A percentile compares a stretch with the other conserved stretches of the same genome.
Conservation (phyloP, 2,888 invertebrate genomes). For the Papilio protenor region DNA sequence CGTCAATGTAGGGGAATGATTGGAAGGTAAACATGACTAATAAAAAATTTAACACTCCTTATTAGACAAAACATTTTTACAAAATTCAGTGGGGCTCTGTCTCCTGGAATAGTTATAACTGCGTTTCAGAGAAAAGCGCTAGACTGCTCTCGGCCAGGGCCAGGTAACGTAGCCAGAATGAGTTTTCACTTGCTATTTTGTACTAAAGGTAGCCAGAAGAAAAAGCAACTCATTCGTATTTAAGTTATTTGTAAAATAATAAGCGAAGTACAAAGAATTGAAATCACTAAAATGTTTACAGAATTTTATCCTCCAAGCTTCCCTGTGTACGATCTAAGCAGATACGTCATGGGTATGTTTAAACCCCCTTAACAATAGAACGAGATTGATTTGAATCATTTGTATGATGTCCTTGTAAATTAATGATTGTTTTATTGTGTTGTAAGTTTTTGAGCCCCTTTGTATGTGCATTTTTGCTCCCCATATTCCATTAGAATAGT, state of each 20-base stretch:
- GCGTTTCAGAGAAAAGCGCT: too few relatives aligned
- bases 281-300: slow-evolving; percentile 59
- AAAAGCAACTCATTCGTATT: not conserved
- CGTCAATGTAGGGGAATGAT: not conserved
- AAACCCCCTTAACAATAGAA: slow-evolving; percentile 47
- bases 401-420: slow-evolving; percentile 3
- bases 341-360: slow-evolving; percentile 74
- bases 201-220: not conserved
- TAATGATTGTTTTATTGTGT: slow-evolving; percentile 3
- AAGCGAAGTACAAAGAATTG: not conserved
- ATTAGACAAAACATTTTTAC: not conserved
- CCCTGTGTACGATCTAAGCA: slow-evolving; percentile 66
- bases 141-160: too few relatives aligned
- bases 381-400: slow-evolving; percentile 40
- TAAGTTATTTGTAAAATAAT: not conserved
- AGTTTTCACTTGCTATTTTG: not conserved
- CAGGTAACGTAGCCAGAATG: too few relatives aligned
- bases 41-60: not conserved
- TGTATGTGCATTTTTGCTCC: slow-evolving; percentile 2
- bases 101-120: too few relatives aligned
- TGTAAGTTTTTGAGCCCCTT: not conserved
- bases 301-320: slow-evolving; percentile 69
- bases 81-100: too few relatives aligned
- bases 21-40: not conserved
- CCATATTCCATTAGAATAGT: not conserved